phyloP scores from a whole-genome alignment of 2,888 invertebrate genomes.

The Lepidonotus clava region DNA sequence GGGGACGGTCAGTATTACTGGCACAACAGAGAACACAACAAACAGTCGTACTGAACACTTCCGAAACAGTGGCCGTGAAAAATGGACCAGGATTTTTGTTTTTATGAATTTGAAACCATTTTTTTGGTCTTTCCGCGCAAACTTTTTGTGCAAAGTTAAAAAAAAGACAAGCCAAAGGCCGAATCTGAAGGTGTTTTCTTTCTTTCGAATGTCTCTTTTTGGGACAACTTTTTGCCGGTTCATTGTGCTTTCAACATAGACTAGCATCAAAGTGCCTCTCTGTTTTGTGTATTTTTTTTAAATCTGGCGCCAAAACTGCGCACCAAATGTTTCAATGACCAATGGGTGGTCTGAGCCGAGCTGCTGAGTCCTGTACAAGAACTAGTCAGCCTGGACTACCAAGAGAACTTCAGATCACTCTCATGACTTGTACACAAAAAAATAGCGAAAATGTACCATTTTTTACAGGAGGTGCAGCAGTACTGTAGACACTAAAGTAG shows the following conservation, averaged over 20 bases:
- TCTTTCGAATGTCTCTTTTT: neutral
- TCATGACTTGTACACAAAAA: conserved; percentile 5
- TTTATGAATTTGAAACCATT: neutral
- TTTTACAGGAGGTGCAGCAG: conserved; percentile 27
- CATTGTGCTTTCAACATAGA: conserved; percentile 14
- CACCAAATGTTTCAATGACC: no score
- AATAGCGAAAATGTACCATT: neutral
- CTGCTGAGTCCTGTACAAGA: neutral
- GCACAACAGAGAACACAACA: conserved; percentile 53
- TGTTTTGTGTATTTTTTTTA: neutral
- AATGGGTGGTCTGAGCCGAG: neutral
- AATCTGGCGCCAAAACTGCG: neutral
- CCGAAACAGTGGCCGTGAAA: neutral
- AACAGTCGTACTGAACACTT: conserved; percentile 43
- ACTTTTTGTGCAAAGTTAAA: neutral
- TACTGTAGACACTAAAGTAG: conserved; percentile 36
- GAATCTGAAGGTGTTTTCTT: neutral
- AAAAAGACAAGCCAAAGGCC: neutral
- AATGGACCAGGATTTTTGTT: no score
- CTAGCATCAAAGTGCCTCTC: conserved; percentile 31
- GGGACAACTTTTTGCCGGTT: neutral
- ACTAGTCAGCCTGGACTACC: neutral
- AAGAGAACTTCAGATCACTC: neutral
- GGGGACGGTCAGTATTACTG: conserved; percentile 50
- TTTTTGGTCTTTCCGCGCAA: neutral